phyloP scores from a whole-genome alignment of 64 coral and sea anemone genomes.

The Pocillopora verrucosa region DNA sequence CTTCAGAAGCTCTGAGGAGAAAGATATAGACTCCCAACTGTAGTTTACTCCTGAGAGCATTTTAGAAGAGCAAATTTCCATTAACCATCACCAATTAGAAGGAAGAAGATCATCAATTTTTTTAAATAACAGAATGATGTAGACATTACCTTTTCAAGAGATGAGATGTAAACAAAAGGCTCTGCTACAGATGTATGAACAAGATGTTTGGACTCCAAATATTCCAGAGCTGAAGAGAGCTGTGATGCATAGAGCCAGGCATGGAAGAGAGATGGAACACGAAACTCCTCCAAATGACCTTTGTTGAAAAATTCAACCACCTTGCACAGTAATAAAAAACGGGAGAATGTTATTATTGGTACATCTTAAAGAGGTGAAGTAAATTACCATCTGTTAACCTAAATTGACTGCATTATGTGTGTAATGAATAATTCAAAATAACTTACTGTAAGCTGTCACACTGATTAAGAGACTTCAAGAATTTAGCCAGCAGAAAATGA shows the following conservation, averaged over 20 bases:
- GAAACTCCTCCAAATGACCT: constrained; percentile 23
- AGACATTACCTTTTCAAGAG: background rate
- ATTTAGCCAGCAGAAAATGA: too few relatives aligned
- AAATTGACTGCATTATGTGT: background rate
- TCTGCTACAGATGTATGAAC: constrained; percentile 7
- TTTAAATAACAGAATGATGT: background rate
- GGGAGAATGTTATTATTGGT: too few relatives aligned
- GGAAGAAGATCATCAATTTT: background rate
- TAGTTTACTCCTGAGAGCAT: too few relatives aligned
- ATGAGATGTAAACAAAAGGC: constrained; percentile 33
- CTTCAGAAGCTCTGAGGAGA: too few relatives aligned
- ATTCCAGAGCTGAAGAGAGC: constrained; percentile 28
- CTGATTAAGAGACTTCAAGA: too few relatives aligned
- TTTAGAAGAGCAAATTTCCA: background rate
- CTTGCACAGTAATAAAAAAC: background rate
- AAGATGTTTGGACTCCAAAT: constrained; percentile 9
- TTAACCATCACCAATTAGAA: background rate
- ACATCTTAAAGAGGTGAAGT: background rate
- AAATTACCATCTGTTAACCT: background rate
- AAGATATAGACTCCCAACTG: too few relatives aligned
- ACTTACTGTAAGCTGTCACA: background rate
- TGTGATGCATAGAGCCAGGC: constrained; percentile 47
- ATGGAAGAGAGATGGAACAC: constrained; percentile 30
- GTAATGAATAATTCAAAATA: background rate
- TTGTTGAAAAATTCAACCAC: constrained; percentile 19